Evolutionary conservation across 2,888 invertebrate genomes (phyloP).

Genomic region (Penaeus monodon): DNA sequence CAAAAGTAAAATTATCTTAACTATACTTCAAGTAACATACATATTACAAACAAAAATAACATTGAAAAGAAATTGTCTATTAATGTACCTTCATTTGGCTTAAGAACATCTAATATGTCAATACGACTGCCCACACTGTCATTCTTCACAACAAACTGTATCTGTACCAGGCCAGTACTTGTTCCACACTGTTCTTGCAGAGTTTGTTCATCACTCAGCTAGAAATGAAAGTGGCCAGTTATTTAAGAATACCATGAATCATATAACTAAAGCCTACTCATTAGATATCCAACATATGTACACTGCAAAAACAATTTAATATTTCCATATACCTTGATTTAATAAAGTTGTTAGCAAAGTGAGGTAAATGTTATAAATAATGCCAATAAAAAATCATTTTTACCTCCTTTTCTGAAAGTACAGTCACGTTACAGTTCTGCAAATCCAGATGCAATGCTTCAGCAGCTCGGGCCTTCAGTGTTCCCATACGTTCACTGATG

Average conservation of each 20-base stretch:
- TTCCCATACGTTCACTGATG: slow-evolving; percentile 50
- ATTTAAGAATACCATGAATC: neutral
- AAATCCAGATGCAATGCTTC: slow-evolving; percentile 42
- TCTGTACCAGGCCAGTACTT: slow-evolving; percentile 46
- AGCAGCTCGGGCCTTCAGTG: slow-evolving; percentile 36
- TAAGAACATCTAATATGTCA: slow-evolving; percentile 40
- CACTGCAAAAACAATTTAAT: too few relatives aligned
- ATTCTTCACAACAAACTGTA: slow-evolving; percentile 48
- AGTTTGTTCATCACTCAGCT: slow-evolving; percentile 42
- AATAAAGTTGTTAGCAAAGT: neutral
- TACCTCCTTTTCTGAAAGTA: slow-evolving; percentile 51
- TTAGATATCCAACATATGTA: too few relatives aligned
- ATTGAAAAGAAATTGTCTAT: too few relatives aligned
- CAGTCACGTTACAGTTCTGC: slow-evolving; percentile 15
- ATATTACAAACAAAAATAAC: too few relatives aligned
- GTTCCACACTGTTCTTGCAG: slow-evolving; percentile 57
- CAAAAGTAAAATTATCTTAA: too few relatives aligned
- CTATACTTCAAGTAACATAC: too few relatives aligned
- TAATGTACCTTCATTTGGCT: slow-evolving; percentile 12
- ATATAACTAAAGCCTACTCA: neutral
- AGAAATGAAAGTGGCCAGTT: neutral
- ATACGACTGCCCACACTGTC: slow-evolving; percentile 13
- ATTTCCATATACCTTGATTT: too few relatives aligned
- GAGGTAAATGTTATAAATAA: neutral
- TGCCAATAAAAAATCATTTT: neutral